Conservation (phyloP, 2,888 invertebrate species). For the Aphidoletes aphidimyza region DNA sequence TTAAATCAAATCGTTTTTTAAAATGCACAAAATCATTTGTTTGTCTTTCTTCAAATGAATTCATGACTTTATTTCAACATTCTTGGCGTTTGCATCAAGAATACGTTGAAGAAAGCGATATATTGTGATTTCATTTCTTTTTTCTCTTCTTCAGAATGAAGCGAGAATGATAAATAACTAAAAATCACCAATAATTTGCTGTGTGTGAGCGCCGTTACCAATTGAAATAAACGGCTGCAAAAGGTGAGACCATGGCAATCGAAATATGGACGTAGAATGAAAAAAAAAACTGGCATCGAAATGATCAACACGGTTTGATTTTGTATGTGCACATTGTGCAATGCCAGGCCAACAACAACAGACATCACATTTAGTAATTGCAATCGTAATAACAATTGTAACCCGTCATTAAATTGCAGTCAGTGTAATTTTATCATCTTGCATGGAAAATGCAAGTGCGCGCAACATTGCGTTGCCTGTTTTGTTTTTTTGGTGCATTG, state of each 20-base stretch:
- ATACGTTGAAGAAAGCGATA: too few species aligned
- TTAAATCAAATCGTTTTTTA: too few species aligned
- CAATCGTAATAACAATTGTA: slow-evolving; percentile 51
- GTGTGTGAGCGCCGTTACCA: slow-evolving; percentile 16
- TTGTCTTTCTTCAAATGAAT: too few species aligned
- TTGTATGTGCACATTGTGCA: background rate
- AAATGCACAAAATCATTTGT: background rate
- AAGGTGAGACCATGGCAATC: slow-evolving; percentile 9
- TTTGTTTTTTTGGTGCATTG: background rate
- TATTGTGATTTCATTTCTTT: too few species aligned
- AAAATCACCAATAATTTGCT: slow-evolving; percentile 33
- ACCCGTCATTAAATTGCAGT: slow-evolving; percentile 43
- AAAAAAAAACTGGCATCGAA: background rate
- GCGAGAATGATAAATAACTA: slow-evolving; percentile 1
- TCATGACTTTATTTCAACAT: too few species aligned
- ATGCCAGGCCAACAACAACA: background rate
- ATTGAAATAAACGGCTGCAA: slow-evolving; percentile 6
- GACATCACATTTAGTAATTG: slow-evolving; percentile 32
- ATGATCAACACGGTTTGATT: slow-evolving; percentile 1
- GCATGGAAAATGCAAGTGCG: background rate
- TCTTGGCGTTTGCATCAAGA: too few species aligned
- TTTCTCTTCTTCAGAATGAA: background rate
- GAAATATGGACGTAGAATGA: background rate
- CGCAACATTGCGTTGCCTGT: background rate
- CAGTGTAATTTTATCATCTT: slow-evolving; percentile 35